phyloP scores from a whole-genome alignment of 2,888 invertebrate genomes.

The Limnephilus auricula region DNA sequence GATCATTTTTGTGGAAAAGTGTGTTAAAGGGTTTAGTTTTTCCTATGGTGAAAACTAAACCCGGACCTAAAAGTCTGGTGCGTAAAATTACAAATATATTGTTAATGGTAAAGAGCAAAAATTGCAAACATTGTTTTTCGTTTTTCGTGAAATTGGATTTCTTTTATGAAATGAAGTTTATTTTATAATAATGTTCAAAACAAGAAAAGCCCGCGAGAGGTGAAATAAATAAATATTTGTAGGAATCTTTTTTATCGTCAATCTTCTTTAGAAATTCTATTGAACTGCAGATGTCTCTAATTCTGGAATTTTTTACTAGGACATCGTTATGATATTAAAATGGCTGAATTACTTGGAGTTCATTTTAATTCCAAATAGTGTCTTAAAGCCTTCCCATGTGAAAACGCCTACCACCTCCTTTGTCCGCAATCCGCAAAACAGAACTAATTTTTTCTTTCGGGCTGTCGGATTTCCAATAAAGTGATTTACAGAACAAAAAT shows the following conservation, averaged over 20 bases:
- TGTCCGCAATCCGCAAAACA: constrained; percentile 62
- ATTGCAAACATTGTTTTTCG: background rate
- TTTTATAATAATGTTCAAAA: background rate
- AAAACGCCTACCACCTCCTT: constrained; percentile 60
- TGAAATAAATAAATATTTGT: background rate
- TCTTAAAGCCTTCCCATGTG: constrained; percentile 42
- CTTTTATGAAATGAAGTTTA: background rate
- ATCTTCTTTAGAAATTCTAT: constrained; percentile 19
- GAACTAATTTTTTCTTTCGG: constrained; percentile 53
- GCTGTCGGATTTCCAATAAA: constrained; percentile 52
- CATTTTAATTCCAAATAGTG: constrained; percentile 28
- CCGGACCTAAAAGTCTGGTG: too few relatives aligned
- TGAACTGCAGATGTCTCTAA: constrained; percentile 49
- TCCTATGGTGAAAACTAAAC: too few relatives aligned
- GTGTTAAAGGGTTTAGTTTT: too few relatives aligned
- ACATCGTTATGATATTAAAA: constrained; percentile 30
- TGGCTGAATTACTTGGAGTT: background rate
- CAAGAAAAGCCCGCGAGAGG: background rate
- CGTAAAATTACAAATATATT: too few relatives aligned
- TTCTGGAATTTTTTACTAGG: background rate
- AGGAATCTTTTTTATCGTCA: constrained; percentile 26
- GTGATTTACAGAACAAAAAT: constrained; percentile 32
- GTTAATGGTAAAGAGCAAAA: background rate
- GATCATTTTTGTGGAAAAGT: too few relatives aligned
- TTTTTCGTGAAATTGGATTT: background rate